Evolutionary conservation across 2,888 invertebrate species (phyloP), one percentile per base, ranked within the genome.

Genomic region (Thereva unica): DNA sequence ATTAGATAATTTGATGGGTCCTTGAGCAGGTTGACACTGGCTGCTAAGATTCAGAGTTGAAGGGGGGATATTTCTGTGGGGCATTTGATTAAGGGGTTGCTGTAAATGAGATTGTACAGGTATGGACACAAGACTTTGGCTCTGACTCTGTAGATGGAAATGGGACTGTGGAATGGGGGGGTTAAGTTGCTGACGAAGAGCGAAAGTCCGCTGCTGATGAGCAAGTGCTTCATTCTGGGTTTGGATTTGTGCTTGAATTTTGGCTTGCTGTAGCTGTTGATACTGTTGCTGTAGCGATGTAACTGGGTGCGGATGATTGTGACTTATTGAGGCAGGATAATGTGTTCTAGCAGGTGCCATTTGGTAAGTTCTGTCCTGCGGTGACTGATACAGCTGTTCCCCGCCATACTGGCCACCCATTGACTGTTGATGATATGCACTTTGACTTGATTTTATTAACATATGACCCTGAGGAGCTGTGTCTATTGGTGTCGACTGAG

Each of bases 121-220:
- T 41, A 75, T 74, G n/a, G 77, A 76, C 70, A 77, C 74, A 68
- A 80, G 75, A 71, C 78, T 79, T 57, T 78, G 74, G 8, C 78
- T 78, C 68, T 78, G 80, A 71, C 78, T 78, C 37, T 69, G 69
- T 76, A 80, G 77, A 59, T 79, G 80, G 54, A 77, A 80, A 68
- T 80, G 80, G 8, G 75, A 73, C 55, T 75, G 75, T 5, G 77
- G 85, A 47, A 86, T 83, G 70, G 87, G 87, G 70, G 87, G 86
- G 70, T 86, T 83, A 67, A 87, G 75, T 10, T 85, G 78, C 77
- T 87, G 87, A 1, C 87, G 78, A 75, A 87, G 83, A 52, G 87
- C 87, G 76, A 87, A 87, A 59, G 86, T 86, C 68, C 86, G 84
- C 71, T 87, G 87, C 74, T 87, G 87, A 71, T 86, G 85, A 79